phyloP scores from a whole-genome alignment of 1,140 invertebrate species.

The Drosophila insularis region DNA sequence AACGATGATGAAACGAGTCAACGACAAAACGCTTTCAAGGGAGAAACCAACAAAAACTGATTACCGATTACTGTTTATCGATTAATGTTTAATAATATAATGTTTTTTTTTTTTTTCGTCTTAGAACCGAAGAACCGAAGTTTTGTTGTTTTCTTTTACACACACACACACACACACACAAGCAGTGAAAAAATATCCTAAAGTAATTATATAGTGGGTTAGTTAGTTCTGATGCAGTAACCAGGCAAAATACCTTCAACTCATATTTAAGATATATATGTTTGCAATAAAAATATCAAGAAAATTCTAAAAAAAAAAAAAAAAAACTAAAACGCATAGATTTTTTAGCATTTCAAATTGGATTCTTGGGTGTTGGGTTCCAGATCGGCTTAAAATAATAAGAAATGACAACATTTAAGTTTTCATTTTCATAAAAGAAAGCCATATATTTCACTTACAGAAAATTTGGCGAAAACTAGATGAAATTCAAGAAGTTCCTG shows the following conservation, averaged over 20 bases:
- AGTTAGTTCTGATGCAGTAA: constrained; percentile 69
- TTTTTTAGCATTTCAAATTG: too few species aligned
- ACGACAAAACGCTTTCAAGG: constrained; percentile 58
- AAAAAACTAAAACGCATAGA: not conserved
- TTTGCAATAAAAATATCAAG: constrained; percentile 76
- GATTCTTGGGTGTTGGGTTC: too few species aligned
- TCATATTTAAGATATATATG: constrained; percentile 77
- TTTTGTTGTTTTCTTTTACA: constrained; percentile 49
- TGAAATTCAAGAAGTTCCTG: too few species aligned
- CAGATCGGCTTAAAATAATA: too few species aligned
- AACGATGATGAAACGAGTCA: constrained; percentile 52
- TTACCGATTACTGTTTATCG: constrained; percentile 30
- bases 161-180: constrained; percentile 17
- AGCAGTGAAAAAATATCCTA: constrained; percentile 48
- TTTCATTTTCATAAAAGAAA: too few species aligned
- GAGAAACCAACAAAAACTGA: constrained; percentile 37
- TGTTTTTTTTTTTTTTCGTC: constrained; percentile 30
- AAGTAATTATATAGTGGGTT: constrained; percentile 66
- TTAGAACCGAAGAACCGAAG: constrained; percentile 17
- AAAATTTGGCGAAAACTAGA: too few species aligned
- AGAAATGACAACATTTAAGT: too few species aligned
- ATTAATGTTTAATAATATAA: constrained; percentile 30
- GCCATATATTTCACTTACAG: too few species aligned
- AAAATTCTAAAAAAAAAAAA: constrained; percentile 47
- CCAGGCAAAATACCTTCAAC: constrained; percentile 73